Evolutionary conservation across 1,140 invertebrate species (phyloP), one percentile per base, ranked within the genome.

Genomic region (Steinernema khuongi): DNA sequence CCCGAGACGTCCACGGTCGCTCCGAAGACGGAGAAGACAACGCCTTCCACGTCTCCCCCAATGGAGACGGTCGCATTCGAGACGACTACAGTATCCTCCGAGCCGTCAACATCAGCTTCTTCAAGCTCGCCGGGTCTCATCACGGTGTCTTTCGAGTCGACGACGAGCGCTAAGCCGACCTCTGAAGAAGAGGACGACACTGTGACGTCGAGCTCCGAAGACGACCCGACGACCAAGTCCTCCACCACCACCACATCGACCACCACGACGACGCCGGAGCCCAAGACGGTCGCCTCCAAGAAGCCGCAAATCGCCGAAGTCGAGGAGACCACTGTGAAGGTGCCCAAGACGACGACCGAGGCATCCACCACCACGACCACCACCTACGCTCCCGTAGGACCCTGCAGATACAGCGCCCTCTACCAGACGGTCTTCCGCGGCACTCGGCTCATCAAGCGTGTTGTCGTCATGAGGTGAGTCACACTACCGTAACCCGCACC

Each of bases 391-490:
- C 73, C 81, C n/a, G 81, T 81, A 0, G 83, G 83, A 30, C 77
- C 68, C 31, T 83, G 82, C 29, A 60, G 72, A 14, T 81, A 80
- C 41, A 73, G 68, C 22, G 82, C 82, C 4, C 70, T 83, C 4
- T 83, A 83, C 32, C 81, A 83, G 66, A 84, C 83, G 1, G 75
- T 81, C 26, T 83, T 83, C 79, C 75, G 78, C 31, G 82, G 82
- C 4, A 71, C 50, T 1, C 70, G 76, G n/a, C 28, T 80, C 1
- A 67, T 83, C 22, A 83, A 84, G 68, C 22, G 71, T 28, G 70
- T 83, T 19, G 70, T 67, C 31, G 81, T 83, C 2, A 79, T 73
- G 17, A 79, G 44, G 81, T 80, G 70, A 79, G 78, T n/a, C 71
- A 18, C 1, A 36, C 67, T 30, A 19, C 19, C 14, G 33, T 71